These are phyloP conservation scores for Zophobas atratus DNA, from an alignment of 1,140 invertebrate species.

Conservation along the genomic window DNA sequence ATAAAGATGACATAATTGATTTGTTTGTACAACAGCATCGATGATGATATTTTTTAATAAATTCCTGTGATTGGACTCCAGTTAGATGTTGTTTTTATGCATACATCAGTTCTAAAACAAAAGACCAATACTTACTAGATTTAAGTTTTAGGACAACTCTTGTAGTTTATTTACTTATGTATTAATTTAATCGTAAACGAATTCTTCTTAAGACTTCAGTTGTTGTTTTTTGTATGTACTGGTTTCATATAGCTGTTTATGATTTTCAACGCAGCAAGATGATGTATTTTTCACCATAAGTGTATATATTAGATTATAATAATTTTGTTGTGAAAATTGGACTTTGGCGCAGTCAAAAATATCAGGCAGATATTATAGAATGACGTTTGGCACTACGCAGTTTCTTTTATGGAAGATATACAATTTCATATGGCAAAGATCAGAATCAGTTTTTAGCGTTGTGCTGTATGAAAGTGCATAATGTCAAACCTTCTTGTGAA, in stretches of 20 bases:
- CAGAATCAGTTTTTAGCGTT: too few relatives aligned
- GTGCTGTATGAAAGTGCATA: too few relatives aligned
- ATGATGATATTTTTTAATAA: too few relatives aligned
- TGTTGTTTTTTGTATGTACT: not conserved
- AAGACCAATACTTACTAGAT: not conserved
- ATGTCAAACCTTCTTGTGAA: too few relatives aligned
- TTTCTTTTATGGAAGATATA: too few relatives aligned
- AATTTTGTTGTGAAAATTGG: slow-evolving; percentile 23
- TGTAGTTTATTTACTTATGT: not conserved
- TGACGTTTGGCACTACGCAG: too few relatives aligned
- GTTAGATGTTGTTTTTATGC: too few relatives aligned
- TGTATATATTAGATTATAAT: slow-evolving; percentile 37
- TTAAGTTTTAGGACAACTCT: slow-evolving; percentile 14
- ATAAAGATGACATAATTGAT: not conserved
- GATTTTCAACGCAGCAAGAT: slow-evolving; percentile 5
- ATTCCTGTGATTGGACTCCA: too few relatives aligned
- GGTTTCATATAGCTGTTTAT: slow-evolving; percentile 1
- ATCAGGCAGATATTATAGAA: slow-evolving; percentile 27
- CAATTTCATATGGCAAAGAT: too few relatives aligned
- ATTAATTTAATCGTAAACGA: too few relatives aligned
- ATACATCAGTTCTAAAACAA: too few relatives aligned
- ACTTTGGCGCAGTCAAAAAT: slow-evolving; percentile 30
- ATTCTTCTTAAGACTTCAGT: not conserved
- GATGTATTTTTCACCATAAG: slow-evolving; percentile 18
- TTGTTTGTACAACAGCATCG: not conserved